These are phyloP conservation scores for Cyrtodaria siliqua DNA, from an alignment of 2,888 invertebrate species.

Conservation along the genomic window DNA sequence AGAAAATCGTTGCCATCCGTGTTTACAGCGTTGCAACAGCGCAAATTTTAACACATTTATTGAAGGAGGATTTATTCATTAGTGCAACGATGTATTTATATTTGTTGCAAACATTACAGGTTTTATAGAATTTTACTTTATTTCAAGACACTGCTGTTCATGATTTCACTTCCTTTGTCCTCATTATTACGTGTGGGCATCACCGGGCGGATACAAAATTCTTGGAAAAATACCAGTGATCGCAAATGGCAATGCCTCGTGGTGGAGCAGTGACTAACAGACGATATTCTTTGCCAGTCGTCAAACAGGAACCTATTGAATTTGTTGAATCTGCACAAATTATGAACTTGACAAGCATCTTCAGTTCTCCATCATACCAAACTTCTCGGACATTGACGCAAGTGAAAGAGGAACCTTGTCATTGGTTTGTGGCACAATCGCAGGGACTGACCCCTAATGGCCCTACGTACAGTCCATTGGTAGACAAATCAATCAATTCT, in stretches of 20 bases:
- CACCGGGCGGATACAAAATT: conserved; percentile 33
- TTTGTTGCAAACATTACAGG: conserved; percentile 27
- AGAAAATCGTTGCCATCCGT: conserved; percentile 57
- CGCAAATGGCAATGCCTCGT: conserved; percentile 71
- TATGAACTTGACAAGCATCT: conserved; percentile 75
- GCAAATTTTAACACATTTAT: conserved; percentile 13
- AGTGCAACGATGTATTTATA: conserved; percentile 40
- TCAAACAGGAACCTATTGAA: conserved; percentile 76
- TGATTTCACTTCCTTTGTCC: conserved; percentile 61
- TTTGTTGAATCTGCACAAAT: conserved; percentile 71
- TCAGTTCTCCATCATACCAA: conserved; percentile 51
- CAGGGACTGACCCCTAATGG: conserved; percentile 58
- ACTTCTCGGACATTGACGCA: conserved; percentile 59
- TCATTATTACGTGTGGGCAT: conserved; percentile 49
- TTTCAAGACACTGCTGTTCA: conserved; percentile 37
- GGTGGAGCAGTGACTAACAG: conserved; percentile 66
- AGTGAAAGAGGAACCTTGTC: conserved; percentile 57
- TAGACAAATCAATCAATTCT: conserved; percentile 64
- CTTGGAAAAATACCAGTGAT: conserved; percentile 28
- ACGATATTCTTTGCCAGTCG: conserved; percentile 70
- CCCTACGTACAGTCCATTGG: conserved; percentile 59
- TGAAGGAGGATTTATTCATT: conserved; percentile 38
- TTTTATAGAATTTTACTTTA: conserved; percentile 60
- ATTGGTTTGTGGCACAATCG: conserved; percentile 43
- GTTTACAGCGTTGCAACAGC: conserved; percentile 17